phyloP scores from a whole-genome alignment of 2,113 vertebrate genomes.

The Corythoichthys haematopterus region DNA sequence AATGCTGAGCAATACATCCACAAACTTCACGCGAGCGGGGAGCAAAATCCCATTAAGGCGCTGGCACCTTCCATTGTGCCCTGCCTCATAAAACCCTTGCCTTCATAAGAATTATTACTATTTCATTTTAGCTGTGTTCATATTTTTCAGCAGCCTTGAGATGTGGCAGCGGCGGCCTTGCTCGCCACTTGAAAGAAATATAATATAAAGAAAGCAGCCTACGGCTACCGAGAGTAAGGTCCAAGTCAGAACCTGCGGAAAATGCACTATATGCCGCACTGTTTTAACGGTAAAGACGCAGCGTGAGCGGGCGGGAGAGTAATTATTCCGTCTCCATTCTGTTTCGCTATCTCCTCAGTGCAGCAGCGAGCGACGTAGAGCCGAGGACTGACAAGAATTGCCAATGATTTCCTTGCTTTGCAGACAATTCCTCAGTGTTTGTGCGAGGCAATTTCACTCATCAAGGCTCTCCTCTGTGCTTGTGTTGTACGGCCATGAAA shows the following conservation, averaged over 20 bases:
- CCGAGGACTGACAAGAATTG: slow-evolving; percentile 70
- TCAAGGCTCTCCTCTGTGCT: slow-evolving; percentile 68
- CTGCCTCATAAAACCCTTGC: slow-evolving; percentile 44
- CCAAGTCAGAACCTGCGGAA: slow-evolving; percentile 29
- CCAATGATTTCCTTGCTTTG: slow-evolving; percentile 68
- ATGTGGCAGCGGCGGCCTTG: slow-evolving; percentile 5
- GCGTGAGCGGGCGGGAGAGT: slow-evolving; percentile 41
- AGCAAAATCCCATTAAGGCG: slow-evolving; percentile 69
- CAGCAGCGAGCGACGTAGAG: slow-evolving; percentile 66
- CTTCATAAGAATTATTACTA: slow-evolving; percentile 48
- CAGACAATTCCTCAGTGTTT: slow-evolving; percentile 71
- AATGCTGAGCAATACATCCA: slow-evolving; percentile 56
- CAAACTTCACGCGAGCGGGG: slow-evolving; percentile 36
- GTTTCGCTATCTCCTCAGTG: slow-evolving; percentile 69
- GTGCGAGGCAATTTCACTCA: slow-evolving; percentile 67
- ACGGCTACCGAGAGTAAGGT: slow-evolving; percentile 9
- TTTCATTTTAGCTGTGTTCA: slow-evolving; percentile 49
- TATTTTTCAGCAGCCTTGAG: slow-evolving; percentile 27
- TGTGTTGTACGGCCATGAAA: slow-evolving; percentile 65
- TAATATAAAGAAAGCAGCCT: slow-evolving; percentile 2
- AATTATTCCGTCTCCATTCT: slow-evolving; percentile 69
- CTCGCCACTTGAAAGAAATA: neutral
- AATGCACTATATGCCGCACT: slow-evolving; percentile 16
- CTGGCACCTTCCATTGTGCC: slow-evolving; percentile 48
- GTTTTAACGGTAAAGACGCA: slow-evolving; percentile 23